Percentiles rank a stretch among this genome's conserved stretches.
phyloP scores from a whole-genome alignment of 2,797 vertebrate species.

The Hemibagrus guttatus region DNA sequence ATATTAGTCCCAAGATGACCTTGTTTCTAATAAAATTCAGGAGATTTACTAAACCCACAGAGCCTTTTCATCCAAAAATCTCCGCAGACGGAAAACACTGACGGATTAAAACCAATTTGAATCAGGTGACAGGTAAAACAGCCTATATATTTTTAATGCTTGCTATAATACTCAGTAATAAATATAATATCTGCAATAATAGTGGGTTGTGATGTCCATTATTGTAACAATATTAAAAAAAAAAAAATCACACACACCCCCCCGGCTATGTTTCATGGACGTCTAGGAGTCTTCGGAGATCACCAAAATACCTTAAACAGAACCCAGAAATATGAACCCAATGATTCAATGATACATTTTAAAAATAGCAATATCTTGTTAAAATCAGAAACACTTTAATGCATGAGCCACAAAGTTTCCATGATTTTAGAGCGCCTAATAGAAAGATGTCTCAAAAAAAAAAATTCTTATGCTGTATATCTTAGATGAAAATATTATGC shows the following conservation, averaged over 20 bases:
- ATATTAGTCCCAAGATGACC: neutral
- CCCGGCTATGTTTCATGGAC: neutral
- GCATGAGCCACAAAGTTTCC: neutral
- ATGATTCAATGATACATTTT: neutral
- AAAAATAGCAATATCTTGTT: neutral
- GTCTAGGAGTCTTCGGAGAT: neutral
- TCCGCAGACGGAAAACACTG: neutral
- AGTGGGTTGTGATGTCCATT: neutral
- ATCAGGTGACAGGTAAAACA: neutral
- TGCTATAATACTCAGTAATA: neutral
- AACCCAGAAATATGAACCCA: neutral
- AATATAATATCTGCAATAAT: neutral
- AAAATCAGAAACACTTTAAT: no score
- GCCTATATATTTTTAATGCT: neutral
- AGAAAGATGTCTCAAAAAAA: neutral
- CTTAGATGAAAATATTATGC: neutral
- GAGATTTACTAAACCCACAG: neutral
- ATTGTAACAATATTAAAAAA: neutral
- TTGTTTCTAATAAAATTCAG: neutral
- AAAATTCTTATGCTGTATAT: neutral
- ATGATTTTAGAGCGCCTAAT: neutral
- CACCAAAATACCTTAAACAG: neutral
- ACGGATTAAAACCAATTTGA: neutral
- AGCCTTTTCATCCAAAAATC: neutral
- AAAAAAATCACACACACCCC: no score